phyloP scores from a whole-genome alignment of 2,113 vertebrate genomes.

The Labrus mixtus region DNA sequence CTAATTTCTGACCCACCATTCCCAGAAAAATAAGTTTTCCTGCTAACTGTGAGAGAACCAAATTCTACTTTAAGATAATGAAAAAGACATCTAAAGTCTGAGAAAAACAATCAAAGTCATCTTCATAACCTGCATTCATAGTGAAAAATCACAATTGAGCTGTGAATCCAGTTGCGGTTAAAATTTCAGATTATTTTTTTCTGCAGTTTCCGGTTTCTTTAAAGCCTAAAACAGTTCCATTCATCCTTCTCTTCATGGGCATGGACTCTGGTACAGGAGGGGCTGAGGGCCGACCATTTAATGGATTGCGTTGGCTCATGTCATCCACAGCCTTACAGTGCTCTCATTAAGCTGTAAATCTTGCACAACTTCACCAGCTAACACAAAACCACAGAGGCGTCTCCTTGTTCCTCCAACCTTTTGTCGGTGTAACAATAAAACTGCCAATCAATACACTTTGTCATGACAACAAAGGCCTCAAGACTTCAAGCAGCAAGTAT shows the following conservation, averaged over 20 bases:
- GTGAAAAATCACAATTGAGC: no score
- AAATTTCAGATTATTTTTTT: neutral
- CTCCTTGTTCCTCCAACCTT: conserved; percentile 68
- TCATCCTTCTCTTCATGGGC: conserved; percentile 64
- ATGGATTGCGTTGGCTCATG: conserved; percentile 79
- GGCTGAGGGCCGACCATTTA: conserved; percentile 66
- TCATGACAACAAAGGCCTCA: no score
- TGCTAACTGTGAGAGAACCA: no score
- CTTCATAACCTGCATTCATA: no score
- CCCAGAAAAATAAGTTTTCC: no score
- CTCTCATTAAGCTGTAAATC: conserved; percentile 88
- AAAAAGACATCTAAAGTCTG: no score
- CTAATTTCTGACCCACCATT: no score
- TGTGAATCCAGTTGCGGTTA: no score
- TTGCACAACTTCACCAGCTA: conserved; percentile 66
- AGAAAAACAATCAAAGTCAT: no score
- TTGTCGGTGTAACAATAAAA: conserved; percentile 70
- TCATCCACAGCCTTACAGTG: conserved; percentile 54
- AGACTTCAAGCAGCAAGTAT: no score
- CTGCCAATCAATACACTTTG: neutral
- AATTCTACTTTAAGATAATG: no score
- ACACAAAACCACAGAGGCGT: conserved; percentile 76
- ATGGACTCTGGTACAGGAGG: conserved; percentile 57
- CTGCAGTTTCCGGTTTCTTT: neutral
- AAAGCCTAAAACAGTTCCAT: conserved; percentile 40